Evolutionary conservation across 2,888 invertebrate genomes (phyloP).

Genomic region (Cataglyphis rosenhaueri): DNA sequence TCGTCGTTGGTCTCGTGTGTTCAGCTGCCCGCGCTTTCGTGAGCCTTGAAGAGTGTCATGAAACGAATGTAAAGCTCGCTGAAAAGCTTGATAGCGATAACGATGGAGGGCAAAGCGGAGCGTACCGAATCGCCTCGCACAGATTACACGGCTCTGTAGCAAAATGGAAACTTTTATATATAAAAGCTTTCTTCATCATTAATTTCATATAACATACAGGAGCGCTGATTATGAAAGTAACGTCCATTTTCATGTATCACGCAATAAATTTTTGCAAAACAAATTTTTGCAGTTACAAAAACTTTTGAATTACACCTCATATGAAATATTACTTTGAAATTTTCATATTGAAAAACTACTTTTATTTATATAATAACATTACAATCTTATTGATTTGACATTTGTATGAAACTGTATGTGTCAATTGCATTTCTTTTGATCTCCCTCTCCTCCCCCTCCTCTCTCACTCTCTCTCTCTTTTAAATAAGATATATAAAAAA

Average conservation of each 20-base stretch:
- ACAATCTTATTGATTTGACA: neutral
- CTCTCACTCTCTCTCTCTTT: neutral
- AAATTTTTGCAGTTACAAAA: neutral
- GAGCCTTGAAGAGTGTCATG: conserved; percentile 81
- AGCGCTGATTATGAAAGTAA: conserved; percentile 30
- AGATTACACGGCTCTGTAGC: conserved; percentile 66
- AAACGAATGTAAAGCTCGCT: conserved; percentile 80
- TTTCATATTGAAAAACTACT: neutral
- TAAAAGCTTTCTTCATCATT: conserved; percentile 43
- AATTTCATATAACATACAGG: conserved; percentile 35
- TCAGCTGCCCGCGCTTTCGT: conserved; percentile 69
- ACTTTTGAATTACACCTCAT: neutral
- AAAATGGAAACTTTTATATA: conserved; percentile 39
- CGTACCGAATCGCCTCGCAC: conserved; percentile 62
- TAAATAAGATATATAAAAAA: neutral
- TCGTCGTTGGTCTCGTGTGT: conserved; percentile 54
- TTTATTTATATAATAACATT: neutral
- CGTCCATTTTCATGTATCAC: conserved; percentile 20
- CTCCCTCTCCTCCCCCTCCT: no score
- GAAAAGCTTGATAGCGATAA: conserved; percentile 82
- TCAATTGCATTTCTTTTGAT: neutral
- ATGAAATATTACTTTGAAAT: conserved; percentile 16
- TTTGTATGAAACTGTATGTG: neutral
- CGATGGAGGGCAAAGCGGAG: conserved; percentile 65
- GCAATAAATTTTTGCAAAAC: conserved; percentile 25